Evolutionary conservation across 2,888 invertebrate species (phyloP).

Genomic region (Stenodema calcarata): DNA sequence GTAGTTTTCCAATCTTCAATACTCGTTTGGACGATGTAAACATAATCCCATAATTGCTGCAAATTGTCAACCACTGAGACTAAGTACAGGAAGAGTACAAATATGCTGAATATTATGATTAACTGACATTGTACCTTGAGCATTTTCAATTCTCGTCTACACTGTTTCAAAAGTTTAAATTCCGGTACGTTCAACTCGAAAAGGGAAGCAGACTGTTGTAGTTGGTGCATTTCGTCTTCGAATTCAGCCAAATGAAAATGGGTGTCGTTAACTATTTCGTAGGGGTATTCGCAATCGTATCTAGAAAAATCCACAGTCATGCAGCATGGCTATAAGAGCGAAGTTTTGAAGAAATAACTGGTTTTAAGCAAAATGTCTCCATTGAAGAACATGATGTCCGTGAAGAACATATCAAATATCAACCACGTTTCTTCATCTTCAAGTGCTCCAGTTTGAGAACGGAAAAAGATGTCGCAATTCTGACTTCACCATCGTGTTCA

Average conservation of each 20-base stretch:
- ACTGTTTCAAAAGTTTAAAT: constrained; percentile 89
- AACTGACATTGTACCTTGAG: constrained; percentile 69
- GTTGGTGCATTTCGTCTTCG: constrained; percentile 84
- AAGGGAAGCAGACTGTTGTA: constrained; percentile 87
- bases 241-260: constrained; percentile 78
- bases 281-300: constrained; percentile 77
- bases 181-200: constrained; percentile 96
- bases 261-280: constrained; percentile 77
- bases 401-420: no score
- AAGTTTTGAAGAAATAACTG: no score
- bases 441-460: no score
- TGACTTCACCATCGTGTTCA: no score
- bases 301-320: constrained; percentile 62
- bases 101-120: no score
- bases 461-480: no score
- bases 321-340: no score
- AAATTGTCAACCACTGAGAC: constrained; percentile 16
- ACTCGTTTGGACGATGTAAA: constrained; percentile 85
- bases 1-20: constrained; percentile 98
- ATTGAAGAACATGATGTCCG: no score
- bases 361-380: no score
- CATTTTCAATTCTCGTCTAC: constrained; percentile 87
- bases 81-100: no score
- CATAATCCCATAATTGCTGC: constrained; percentile 95
- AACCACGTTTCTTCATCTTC: no score